phyloP scores from a whole-genome alignment of 2,888 invertebrate species.

The Metalampra italica region DNA sequence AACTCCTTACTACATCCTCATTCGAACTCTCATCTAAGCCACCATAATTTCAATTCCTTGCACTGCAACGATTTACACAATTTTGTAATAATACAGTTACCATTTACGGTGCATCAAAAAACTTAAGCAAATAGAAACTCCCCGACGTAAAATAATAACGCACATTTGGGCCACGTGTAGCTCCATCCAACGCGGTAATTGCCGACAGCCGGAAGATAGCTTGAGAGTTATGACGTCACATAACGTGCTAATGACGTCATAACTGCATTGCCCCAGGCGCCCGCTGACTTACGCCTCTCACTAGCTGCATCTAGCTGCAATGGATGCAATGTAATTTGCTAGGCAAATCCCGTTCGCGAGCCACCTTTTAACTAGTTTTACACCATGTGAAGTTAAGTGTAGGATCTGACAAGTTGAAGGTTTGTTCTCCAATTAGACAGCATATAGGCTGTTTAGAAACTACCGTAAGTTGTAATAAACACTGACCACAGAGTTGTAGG shows the following conservation, averaged over 20 bases:
- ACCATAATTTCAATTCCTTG: too few relatives aligned
- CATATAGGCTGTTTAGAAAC: constrained; percentile 7
- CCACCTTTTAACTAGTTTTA: constrained; percentile 34
- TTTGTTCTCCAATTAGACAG: constrained; percentile 4
- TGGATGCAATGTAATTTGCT: constrained; percentile 54
- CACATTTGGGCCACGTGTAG: constrained; percentile 57
- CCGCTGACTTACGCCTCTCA: constrained; percentile 44
- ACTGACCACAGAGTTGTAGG: not conserved
- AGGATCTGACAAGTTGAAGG: constrained; percentile 13
- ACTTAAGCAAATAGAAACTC: too few relatives aligned
- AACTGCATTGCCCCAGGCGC: constrained; percentile 66
- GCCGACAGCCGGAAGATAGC: constrained; percentile 71
- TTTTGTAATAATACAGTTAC: not conserved
- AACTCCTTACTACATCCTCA: too few relatives aligned
- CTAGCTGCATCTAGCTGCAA: constrained; percentile 44
- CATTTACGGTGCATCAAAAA: too few relatives aligned
- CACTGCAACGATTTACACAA: too few relatives aligned
- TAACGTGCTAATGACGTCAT: constrained; percentile 74
- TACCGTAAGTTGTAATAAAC: constrained; percentile 5
- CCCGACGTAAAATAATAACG: constrained; percentile 39
- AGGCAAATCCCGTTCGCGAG: constrained; percentile 33
- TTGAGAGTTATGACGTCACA: constrained; percentile 69
- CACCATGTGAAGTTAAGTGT: constrained; percentile 26
- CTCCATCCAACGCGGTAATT: constrained; percentile 65
- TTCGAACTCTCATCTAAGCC: too few relatives aligned